These are phyloP conservation scores for Folsomia manolachei DNA, from an alignment of 2,888 invertebrate genomes.

Conservation along the genomic window DNA sequence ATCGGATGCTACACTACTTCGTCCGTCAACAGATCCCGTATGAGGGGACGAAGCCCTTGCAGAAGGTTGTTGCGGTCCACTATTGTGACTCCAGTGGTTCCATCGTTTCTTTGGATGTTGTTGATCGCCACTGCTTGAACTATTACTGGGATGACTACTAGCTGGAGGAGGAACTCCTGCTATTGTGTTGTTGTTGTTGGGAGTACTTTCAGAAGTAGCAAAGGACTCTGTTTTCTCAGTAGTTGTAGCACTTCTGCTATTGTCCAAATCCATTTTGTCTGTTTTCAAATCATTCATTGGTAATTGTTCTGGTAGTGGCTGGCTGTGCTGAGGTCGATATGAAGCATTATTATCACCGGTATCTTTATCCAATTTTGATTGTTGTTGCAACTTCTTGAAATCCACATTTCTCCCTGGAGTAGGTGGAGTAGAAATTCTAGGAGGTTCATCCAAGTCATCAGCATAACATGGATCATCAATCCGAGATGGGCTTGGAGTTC, in stretches of 20 bases:
- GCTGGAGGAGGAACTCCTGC: conserved; percentile 8
- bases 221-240: conserved; percentile 4
- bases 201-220: neutral
- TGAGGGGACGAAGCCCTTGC: conserved; percentile 28
- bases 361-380: neutral
- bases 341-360: neutral
- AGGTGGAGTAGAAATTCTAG: conserved; percentile 41
- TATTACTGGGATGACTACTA: conserved; percentile 10
- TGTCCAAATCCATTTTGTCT: neutral
- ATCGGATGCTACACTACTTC: conserved; percentile 48
- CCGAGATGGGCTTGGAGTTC: conserved; percentile 49
- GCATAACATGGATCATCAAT: conserved; percentile 30
- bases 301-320: too few relatives aligned
- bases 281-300: too few relatives aligned
- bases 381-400: neutral
- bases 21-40: conserved; percentile 40
- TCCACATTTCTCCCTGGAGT: neutral
- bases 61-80: conserved; percentile 21
- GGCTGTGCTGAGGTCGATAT: neutral
- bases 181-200: too few relatives aligned
- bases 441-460: conserved; percentile 38
- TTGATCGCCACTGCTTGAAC: conserved; percentile 25
- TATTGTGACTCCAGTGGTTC: conserved; percentile 47
- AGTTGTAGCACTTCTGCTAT: conserved; percentile 1
- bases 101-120: conserved; percentile 49